Percentiles rank a stretch among this genome's conserved stretches.
These are phyloP conservation scores for Vulpes ferrilata DNA, from an alignment of 2,113 vertebrate species.

Conservation along the genomic window DNA sequence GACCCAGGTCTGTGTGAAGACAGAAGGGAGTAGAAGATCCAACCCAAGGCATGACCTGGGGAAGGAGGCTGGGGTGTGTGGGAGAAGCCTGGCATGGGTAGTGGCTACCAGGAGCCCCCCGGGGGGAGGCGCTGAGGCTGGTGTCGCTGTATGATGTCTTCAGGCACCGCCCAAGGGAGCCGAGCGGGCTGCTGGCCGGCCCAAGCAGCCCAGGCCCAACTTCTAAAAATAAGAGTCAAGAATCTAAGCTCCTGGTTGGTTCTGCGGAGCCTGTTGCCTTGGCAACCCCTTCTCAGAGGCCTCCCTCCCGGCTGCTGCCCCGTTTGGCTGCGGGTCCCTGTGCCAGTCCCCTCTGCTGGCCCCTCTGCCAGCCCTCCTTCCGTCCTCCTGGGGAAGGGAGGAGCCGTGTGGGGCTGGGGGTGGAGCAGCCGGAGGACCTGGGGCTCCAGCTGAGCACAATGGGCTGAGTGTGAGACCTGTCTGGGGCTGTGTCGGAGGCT, in stretches of 20 bases:
- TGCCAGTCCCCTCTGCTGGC: slow-evolving; percentile 68
- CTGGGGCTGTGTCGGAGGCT: not conserved
- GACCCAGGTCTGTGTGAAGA: not conserved
- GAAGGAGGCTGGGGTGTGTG: not conserved
- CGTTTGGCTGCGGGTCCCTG: slow-evolving; percentile 74
- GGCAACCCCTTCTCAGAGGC: slow-evolving; percentile 80
- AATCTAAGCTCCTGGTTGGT: slow-evolving; percentile 78
- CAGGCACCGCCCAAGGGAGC: not conserved
- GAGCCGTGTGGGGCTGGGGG: not conserved
- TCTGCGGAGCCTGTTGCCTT: slow-evolving; percentile 83
- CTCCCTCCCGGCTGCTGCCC: slow-evolving; percentile 80
- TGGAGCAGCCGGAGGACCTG: not conserved
- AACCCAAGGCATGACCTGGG: not conserved
- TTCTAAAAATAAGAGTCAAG: slow-evolving; percentile 84
- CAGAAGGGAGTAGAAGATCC: not conserved
- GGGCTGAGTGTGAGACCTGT: slow-evolving; percentile 56
- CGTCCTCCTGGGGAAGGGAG: not conserved
- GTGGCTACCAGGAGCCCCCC: not conserved
- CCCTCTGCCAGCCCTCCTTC: slow-evolving; percentile 63
- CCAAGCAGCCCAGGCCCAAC: slow-evolving; percentile 78
- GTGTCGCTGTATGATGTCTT: not conserved
- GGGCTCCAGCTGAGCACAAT: slow-evolving; percentile 34
- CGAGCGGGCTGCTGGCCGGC: slow-evolving; percentile 14
- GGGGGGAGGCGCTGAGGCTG: not conserved
- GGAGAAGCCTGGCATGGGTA: not conserved